Conservation (phyloP, 92 coral and sea anemone species). For the Epizoanthus rinbou region DNA sequence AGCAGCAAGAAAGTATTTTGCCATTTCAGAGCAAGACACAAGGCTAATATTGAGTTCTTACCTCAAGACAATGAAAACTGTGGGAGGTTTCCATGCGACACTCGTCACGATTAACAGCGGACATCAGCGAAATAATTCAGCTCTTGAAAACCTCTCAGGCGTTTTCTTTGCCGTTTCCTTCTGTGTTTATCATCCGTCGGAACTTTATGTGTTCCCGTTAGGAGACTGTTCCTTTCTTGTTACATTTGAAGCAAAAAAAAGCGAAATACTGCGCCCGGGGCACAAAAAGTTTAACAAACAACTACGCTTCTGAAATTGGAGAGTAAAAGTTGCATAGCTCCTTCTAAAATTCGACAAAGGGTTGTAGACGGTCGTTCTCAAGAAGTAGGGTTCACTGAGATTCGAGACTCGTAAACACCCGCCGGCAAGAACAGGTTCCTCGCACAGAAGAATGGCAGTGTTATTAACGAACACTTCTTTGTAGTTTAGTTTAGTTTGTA, state of each 20-base stretch:
- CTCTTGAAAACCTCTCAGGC: neutral
- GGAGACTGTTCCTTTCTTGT: neutral
- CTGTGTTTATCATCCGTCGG: neutral
- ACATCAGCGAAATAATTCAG: neutral
- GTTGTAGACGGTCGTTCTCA: neutral
- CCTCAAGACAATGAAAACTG: neutral
- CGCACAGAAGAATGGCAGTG: neutral
- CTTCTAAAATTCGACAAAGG: neutral
- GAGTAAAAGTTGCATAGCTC: neutral
- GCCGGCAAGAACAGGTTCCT: slow-evolving; percentile 32
- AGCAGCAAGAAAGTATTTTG: too few relatives aligned
- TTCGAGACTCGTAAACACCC: neutral
- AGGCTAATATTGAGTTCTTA: too few relatives aligned
- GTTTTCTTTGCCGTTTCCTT: neutral
- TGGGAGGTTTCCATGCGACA: slow-evolving; percentile 2
- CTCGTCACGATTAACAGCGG: neutral
- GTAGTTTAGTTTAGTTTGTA: neutral
- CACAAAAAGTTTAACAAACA: slow-evolving; percentile 26
- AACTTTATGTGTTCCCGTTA: neutral
- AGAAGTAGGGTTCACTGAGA: neutral
- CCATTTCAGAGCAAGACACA: too few relatives aligned
- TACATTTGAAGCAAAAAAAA: slow-evolving; percentile 13
- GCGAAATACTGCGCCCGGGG: slow-evolving; percentile 30
- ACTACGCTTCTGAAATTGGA: slow-evolving; percentile 1
- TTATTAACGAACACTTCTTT: neutral